Percentiles rank a stretch among this genome's conserved stretches.
Evolutionary conservation across 2,888 invertebrate genomes (phyloP).

Genomic region (Zaprionus bogoriensis): DNA sequence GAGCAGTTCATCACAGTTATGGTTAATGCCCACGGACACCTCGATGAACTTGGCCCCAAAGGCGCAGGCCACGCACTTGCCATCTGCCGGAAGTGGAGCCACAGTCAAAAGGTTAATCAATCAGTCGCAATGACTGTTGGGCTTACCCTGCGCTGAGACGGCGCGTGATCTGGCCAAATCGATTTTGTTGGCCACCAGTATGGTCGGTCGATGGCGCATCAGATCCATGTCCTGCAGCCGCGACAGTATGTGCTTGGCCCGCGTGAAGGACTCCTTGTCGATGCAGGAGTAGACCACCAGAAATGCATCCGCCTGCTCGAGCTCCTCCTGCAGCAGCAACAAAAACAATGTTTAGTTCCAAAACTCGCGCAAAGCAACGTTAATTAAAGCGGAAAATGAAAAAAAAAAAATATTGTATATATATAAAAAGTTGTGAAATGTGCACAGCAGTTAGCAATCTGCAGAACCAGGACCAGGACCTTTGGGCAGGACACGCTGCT

Average conservation of each 20-base stretch:
- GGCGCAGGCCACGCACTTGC: conserved; percentile 94
- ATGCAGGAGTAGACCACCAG: conserved; percentile 95
- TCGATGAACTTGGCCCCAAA: conserved; percentile 97
- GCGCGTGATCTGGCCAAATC: conserved; percentile 95
- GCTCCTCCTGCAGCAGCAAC: conserved; percentile 88
- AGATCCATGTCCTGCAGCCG: conserved; percentile 91
- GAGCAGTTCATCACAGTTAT: conserved; percentile 97
- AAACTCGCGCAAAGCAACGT: conserved; percentile 32
- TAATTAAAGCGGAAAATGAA: conserved; percentile 9
- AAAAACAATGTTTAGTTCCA: conserved; percentile 1
- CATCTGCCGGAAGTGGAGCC: conserved; percentile 86
- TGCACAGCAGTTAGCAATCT: not conserved
- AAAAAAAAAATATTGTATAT: not conserved
- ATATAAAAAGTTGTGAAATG: not conserved
- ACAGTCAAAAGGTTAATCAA: conserved; percentile 14
- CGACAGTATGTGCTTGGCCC: conserved; percentile 90
- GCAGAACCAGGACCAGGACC: too few relatives aligned
- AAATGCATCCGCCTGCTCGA: conserved; percentile 92
- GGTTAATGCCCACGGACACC: conserved; percentile 97
- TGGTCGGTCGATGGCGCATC: conserved; percentile 89
- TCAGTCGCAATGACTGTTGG: conserved; percentile 39
- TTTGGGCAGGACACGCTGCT: not conserved
- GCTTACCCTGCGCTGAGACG: conserved; percentile 93
- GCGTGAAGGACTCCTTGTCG: conserved; percentile 93
- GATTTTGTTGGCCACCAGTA: conserved; percentile 96